phyloP scores from a whole-genome alignment of 2,113 vertebrate genomes.

The Lepus americanus region DNA sequence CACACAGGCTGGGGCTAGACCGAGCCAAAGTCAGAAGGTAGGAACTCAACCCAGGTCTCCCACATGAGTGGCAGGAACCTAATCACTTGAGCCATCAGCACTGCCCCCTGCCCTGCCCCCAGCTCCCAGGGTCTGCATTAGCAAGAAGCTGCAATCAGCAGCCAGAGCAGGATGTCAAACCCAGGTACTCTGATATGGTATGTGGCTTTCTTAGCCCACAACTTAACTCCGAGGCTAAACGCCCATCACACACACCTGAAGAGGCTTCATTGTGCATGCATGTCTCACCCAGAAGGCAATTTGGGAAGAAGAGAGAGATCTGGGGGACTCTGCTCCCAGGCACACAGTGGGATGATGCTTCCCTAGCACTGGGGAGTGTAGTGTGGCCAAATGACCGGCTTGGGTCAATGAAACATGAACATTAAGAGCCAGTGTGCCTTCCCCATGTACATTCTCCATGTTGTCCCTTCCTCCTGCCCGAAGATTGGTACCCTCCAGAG shows the following conservation, averaged over 20 bases:
- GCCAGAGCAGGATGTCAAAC: too few species aligned
- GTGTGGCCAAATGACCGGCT: not conserved
- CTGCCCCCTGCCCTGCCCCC: too few species aligned
- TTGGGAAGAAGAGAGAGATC: not conserved
- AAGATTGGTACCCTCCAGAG: not conserved
- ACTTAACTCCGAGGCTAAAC: too few species aligned
- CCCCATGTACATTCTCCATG: not conserved
- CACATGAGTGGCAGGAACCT: too few species aligned
- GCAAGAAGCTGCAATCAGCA: too few species aligned
- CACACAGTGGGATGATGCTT: not conserved
- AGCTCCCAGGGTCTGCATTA: too few species aligned
- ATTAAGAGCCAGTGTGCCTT: not conserved
- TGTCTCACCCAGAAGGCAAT: conserved; percentile 40
- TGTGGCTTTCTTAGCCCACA: too few species aligned
- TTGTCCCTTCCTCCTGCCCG: not conserved
- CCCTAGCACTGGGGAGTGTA: not conserved
- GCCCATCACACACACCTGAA: not conserved
- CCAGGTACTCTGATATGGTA: too few species aligned
- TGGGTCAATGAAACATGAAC: not conserved
- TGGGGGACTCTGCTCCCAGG: not conserved
- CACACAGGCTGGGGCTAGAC: too few species aligned
- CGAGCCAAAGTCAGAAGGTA: too few species aligned
- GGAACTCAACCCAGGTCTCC: too few species aligned
- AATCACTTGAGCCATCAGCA: too few species aligned
- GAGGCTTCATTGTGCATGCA: not conserved